Conservation (phyloP, 2,113 vertebrate genomes). For the Blennius ocellaris region DNA sequence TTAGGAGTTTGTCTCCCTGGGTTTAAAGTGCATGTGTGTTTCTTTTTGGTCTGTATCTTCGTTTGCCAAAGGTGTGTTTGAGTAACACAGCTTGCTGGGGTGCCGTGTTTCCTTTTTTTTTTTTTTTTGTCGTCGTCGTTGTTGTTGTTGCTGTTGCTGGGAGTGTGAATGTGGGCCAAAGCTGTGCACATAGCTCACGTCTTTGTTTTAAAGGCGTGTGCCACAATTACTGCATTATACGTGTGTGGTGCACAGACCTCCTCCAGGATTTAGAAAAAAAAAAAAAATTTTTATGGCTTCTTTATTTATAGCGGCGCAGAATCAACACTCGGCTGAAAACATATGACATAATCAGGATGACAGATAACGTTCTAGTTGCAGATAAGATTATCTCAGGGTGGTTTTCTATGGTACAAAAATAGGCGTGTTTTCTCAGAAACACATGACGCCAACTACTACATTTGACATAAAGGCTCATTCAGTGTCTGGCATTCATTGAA, state of each 20-base stretch:
- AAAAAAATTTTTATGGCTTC: conserved; percentile 33
- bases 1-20: conserved; percentile 65
- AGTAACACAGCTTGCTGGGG: conserved; percentile 10
- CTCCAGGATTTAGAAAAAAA: conserved; percentile 35
- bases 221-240: conserved; percentile 5
- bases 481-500: not conserved
- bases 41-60: conserved; percentile 20
- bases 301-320: conserved; percentile 72
- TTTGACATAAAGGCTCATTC: conserved; percentile 29
- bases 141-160: not conserved
- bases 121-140: too few relatives aligned
- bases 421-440: conserved; percentile 40
- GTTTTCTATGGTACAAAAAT: conserved; percentile 43
- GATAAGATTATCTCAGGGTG: conserved; percentile 70
- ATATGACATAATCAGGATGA: conserved; percentile 76
- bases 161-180: conserved; percentile 7
- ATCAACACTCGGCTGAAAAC: conserved; percentile 58
- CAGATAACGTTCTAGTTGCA: conserved; percentile 68
- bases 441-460: conserved; percentile 20
- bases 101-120: not conserved
- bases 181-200: conserved; percentile 17
- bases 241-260: conserved; percentile 35
- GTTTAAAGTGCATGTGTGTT: conserved; percentile 37
- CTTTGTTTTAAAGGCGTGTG: conserved; percentile 50
- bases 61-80: conserved; percentile 48